Percentiles rank a stretch among this genome's conserved stretches.
Evolutionary conservation across 2,113 vertebrate species (phyloP).

Genomic region (Xiphias gladius): DNA sequence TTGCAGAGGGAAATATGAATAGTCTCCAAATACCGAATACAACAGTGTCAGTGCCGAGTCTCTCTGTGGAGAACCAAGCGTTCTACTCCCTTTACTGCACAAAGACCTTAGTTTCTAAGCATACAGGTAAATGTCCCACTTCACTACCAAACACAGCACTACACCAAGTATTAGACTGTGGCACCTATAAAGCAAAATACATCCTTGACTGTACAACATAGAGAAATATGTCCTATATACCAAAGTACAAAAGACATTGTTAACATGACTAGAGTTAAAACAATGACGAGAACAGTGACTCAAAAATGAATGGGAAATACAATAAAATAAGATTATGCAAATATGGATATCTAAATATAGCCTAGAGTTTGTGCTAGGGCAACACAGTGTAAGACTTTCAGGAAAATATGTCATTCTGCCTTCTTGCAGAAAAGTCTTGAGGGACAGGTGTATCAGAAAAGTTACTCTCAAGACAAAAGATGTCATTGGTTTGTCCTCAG

Average conservation of each 20-base stretch:
- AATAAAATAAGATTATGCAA: slow-evolving; percentile 20
- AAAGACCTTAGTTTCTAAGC: neutral
- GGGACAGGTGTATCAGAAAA: neutral
- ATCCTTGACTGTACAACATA: neutral
- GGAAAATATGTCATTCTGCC: neutral
- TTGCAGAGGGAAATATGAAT: slow-evolving; percentile 8
- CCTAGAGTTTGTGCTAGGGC: too few relatives aligned
- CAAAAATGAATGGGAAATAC: slow-evolving; percentile 11
- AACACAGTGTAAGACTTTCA: neutral
- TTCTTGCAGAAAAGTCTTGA: neutral
- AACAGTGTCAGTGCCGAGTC: slow-evolving; percentile 1
- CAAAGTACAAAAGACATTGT: neutral
- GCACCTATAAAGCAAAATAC: neutral
- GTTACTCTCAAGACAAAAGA: neutral
- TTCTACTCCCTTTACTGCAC: neutral
- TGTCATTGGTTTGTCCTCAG: neutral
- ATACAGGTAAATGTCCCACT: neutral
- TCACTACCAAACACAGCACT: neutral
- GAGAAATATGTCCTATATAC: slow-evolving; percentile 11
- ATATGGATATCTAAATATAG: slow-evolving; percentile 2
- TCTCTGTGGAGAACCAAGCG: neutral
- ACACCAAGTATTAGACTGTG: neutral
- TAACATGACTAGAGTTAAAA: neutral
- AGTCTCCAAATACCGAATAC: slow-evolving; percentile 29
- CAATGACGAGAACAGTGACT: neutral